Evolutionary conservation across 30 jellyfish, hydroid and myxozoan species (phyloP), one percentile per base, ranked within the genome.

Genomic region (Aurelia aurita): DNA sequence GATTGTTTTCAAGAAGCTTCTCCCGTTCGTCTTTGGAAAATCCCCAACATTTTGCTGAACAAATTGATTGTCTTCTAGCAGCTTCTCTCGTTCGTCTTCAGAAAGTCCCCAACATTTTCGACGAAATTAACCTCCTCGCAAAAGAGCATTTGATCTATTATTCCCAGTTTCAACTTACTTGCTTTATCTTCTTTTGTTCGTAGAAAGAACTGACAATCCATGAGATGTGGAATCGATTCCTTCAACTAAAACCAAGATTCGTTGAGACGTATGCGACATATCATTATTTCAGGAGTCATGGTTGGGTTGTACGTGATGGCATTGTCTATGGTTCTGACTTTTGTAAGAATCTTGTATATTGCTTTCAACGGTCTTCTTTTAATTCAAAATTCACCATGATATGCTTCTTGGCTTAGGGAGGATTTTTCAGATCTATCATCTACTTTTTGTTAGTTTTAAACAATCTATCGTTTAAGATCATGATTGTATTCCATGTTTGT

Each of bases 231-330:
- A 66, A 39, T 7, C 25, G 19, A 45, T 92, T 86, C 60, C 8
- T 84, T 8, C 58, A 44, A 32, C 27, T 79, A 23, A 80, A 92
- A 57, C 58, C 87, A 51, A 75, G 89, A 61, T 92, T 92, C 68
- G 73, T 92, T 18, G 90, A 87, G 67, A 65, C 87, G 21, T 92
- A 86, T 67, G 84, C 85, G 5, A 93, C 86, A n/a, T 92, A 92
- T 79, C 96, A 92, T 60, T 84, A 86, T 60, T 92, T 86, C 67
- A 72, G 97, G 34, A 86, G 96, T 71, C 79, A 78, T 49, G 98
- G 98, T 20, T 92, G 98, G 98, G 89, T 87, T 15, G 98, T 92
- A 39, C 82, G 98, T 25, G 82, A 64, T 73, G 95, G 97, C 0
- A 72, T 85, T 26, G 45, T 63, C 20, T 92, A 69, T 72, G 98